A percentile compares a stretch with the other conserved stretches of the same genome.
These are phyloP conservation scores for Drosophila koepferae DNA, from an alignment of 2,888 invertebrate genomes.

Conservation along the genomic window DNA sequence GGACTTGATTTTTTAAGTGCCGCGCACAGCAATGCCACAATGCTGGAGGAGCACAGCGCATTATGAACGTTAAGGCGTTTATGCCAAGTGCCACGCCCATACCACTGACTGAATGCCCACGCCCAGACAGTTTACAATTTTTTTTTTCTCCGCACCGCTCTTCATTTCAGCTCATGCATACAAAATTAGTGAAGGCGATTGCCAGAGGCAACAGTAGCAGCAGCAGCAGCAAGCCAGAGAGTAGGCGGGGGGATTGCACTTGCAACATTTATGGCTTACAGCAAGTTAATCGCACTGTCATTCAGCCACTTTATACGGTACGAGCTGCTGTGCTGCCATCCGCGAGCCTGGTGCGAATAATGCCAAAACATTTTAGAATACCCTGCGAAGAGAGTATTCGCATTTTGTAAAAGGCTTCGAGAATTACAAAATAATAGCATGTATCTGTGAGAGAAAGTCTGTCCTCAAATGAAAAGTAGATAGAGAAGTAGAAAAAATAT, in stretches of 20 bases:
- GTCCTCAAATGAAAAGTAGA: too few relatives aligned
- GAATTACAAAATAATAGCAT: too few relatives aligned
- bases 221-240: background rate
- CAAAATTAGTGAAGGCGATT: conserved; percentile 69
- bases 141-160: conserved; percentile 48
- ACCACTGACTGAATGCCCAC: conserved; percentile 3
- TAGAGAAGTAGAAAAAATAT: too few relatives aligned
- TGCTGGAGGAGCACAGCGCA: conserved; percentile 34
- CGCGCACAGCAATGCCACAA: conserved; percentile 26
- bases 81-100: conserved; percentile 26
- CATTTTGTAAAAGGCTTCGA: background rate
- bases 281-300: conserved; percentile 80
- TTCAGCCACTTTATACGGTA: conserved; percentile 62
- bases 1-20: conserved; percentile 78
- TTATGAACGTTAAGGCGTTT: conserved; percentile 72
- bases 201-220: background rate
- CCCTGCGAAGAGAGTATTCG: background rate
- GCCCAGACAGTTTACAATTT: conserved; percentile 28
- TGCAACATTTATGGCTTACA: conserved; percentile 77
- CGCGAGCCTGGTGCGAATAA: conserved; percentile 35
- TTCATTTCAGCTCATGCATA: conserved; percentile 80
- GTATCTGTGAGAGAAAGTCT: too few relatives aligned
- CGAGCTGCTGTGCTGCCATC: conserved; percentile 30
- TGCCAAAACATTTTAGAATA: conserved; percentile 28
- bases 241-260: conserved; percentile 19